phyloP scores from a whole-genome alignment of 2,113 vertebrate species.

The Gadus macrocephalus region DNA sequence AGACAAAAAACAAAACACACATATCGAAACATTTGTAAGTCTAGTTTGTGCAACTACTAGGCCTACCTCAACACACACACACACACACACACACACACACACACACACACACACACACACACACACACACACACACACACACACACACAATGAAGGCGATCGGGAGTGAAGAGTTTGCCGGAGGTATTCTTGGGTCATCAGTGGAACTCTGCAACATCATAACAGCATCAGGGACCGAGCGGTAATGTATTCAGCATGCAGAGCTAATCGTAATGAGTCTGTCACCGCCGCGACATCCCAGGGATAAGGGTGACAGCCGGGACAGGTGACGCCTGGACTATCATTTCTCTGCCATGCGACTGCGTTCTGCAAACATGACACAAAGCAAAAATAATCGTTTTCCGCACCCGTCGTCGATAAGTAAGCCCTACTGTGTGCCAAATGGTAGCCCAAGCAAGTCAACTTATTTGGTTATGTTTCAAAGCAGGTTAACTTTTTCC shows the following conservation, averaged over 20 bases:
- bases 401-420: background rate
- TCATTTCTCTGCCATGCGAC: constrained; percentile 39
- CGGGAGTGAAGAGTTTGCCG: constrained; percentile 22
- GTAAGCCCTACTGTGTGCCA: too few relatives aligned
- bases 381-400: background rate
- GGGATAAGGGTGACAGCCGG: constrained; percentile 48
- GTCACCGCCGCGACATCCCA: constrained; percentile 48
- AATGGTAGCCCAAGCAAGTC: too few relatives aligned
- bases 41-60: too few relatives aligned
- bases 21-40: too few relatives aligned
- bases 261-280: constrained; percentile 56
- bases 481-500: too few relatives aligned
- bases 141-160: constrained; percentile 9
- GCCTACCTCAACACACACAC: too few relatives aligned
- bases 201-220: constrained; percentile 25
- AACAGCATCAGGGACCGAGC: constrained; percentile 21
- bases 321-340: constrained; percentile 54
- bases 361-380: too few relatives aligned
- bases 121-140: too few relatives aligned
- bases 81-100: too few relatives aligned
- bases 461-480: too few relatives aligned
- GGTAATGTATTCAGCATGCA: constrained; percentile 45
- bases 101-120: too few relatives aligned
- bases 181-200: constrained; percentile 5
- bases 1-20: too few relatives aligned